Evolutionary conservation across 92 coral and sea anemone genomes (phyloP).

Genomic region (Paramuricea clavata): DNA sequence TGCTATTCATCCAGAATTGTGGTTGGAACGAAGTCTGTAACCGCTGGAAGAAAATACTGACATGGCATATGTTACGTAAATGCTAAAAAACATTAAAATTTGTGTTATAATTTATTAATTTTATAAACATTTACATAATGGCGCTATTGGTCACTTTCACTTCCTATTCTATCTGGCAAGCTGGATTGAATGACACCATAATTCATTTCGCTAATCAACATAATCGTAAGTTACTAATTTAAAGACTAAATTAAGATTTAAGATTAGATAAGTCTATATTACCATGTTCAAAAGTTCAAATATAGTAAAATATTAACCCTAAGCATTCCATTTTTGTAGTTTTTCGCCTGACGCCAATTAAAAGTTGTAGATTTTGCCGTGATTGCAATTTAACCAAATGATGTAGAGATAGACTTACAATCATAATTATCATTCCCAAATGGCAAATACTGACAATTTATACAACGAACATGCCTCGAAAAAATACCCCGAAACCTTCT

Average conservation of each 20-base stretch:
- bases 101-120: no score
- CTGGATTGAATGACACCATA: slow-evolving; percentile 30
- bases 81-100: no score
- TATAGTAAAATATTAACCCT: neutral
- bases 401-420: slow-evolving; percentile 43
- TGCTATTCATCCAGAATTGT: no score
- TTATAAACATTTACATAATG: no score
- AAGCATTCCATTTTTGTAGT: slow-evolving; percentile 17
- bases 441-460: slow-evolving; percentile 26
- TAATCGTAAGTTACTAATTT: neutral
- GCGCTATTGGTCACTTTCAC: no score
- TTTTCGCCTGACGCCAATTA: slow-evolving; percentile 16
- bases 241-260: neutral
- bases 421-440: slow-evolving; percentile 14
- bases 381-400: slow-evolving; percentile 21
- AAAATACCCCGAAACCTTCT: slow-evolving; percentile 34
- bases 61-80: slow-evolving; percentile 3
- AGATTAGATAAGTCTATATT: neutral
- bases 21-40: no score
- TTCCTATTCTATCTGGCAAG: neutral
- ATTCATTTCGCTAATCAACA: slow-evolving; percentile 9
- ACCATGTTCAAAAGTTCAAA: neutral
- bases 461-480: slow-evolving; percentile 29
- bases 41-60: neutral
- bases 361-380: slow-evolving; percentile 23